Evolutionary conservation across 2,797 vertebrate species (phyloP).

Genomic region (Sardinella longiceps): DNA sequence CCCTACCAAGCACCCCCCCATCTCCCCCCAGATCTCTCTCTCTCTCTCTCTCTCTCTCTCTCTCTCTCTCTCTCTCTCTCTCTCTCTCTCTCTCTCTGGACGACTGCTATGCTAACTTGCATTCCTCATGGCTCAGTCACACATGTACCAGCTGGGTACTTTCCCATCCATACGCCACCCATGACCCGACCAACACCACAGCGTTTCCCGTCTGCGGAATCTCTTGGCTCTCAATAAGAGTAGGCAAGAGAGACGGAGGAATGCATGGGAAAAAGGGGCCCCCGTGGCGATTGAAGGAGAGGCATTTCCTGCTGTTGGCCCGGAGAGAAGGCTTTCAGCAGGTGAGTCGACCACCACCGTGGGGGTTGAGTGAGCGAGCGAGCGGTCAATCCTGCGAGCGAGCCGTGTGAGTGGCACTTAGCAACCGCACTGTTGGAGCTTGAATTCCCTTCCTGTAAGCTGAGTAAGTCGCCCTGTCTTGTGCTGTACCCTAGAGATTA

Average conservation of each 20-base stretch:
- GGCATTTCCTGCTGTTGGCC: neutral
- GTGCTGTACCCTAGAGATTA: neutral
- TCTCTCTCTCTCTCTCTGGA: neutral
- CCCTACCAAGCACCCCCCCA: too few relatives aligned
- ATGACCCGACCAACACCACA: too few relatives aligned
- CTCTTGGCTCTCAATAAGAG: too few relatives aligned
- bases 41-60: neutral
- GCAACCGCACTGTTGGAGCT: neutral
- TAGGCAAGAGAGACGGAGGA: neutral
- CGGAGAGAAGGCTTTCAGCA: neutral
- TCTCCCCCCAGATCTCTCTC: too few relatives aligned
- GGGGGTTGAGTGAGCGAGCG: too few relatives aligned
- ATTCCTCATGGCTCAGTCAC: neutral
- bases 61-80: neutral
- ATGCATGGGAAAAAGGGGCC: neutral
- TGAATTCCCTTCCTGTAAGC: conserved; percentile 14
- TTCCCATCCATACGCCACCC: neutral
- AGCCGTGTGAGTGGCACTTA: neutral
- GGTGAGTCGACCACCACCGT: neutral
- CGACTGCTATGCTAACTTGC: neutral
- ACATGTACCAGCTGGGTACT: neutral
- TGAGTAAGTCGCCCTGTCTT: neutral
- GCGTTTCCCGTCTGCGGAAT: neutral
- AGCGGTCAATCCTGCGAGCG: too few relatives aligned
- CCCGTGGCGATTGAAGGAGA: neutral